phyloP scores from a whole-genome alignment of 2,797 vertebrate genomes.

The Apogon hyalosoma region DNA sequence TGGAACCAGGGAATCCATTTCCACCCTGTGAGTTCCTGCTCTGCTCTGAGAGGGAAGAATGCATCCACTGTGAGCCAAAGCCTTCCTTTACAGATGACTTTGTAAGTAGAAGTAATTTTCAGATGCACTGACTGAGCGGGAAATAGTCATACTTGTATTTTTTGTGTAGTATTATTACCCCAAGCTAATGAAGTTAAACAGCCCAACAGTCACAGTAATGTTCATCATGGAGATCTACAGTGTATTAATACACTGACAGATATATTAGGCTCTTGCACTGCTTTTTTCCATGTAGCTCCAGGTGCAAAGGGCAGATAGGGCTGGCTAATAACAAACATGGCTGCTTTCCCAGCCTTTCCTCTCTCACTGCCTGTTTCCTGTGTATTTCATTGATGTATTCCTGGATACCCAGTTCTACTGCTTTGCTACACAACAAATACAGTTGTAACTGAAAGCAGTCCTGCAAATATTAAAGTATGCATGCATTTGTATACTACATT shows the following conservation, averaged over 20 bases:
- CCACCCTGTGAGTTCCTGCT: constrained; percentile 70
- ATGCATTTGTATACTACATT: background rate
- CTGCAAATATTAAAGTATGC: background rate
- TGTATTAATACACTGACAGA: background rate
- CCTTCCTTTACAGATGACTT: constrained; percentile 48
- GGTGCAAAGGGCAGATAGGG: constrained; percentile 77
- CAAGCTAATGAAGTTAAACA: background rate
- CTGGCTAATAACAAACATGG: constrained; percentile 76
- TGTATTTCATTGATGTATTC: constrained; percentile 78
- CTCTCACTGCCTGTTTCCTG: constrained; percentile 76
- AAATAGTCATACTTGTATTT: constrained; percentile 7
- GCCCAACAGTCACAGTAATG: background rate
- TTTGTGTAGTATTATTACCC: constrained; percentile 2
- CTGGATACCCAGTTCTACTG: constrained; percentile 58
- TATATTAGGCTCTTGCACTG: constrained; percentile 29
- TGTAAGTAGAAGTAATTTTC: constrained; percentile 46
- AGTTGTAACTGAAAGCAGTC: constrained; percentile 32
- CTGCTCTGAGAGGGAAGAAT: constrained; percentile 58
- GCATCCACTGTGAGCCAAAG: constrained; percentile 56
- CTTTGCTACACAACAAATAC: constrained; percentile 28
- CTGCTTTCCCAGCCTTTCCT: constrained; percentile 78
- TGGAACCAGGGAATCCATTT: constrained; percentile 74
- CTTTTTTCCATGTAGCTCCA: constrained; percentile 69
- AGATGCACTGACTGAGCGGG: constrained; percentile 32
- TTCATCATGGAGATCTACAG: constrained; percentile 12